phyloP scores from a whole-genome alignment of 1,140 invertebrate species.

The Heliconius eleuchia region DNA sequence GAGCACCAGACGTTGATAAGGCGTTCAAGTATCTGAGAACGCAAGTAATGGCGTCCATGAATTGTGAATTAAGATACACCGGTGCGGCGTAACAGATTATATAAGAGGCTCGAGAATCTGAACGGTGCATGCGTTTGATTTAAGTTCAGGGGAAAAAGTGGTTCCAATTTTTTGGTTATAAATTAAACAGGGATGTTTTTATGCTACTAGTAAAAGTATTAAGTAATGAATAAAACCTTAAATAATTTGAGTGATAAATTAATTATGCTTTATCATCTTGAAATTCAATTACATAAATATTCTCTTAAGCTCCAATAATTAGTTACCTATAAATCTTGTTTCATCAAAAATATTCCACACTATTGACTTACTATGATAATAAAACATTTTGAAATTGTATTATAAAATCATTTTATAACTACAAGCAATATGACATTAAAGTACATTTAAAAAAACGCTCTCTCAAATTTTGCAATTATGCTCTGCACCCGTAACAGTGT shows the following conservation, averaged over 20 bases:
- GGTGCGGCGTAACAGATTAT: conserved; percentile 26
- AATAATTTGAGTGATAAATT: too few relatives aligned
- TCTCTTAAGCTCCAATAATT: too few relatives aligned
- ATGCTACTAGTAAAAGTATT: too few relatives aligned
- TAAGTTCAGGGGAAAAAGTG: neutral
- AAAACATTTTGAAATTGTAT: neutral
- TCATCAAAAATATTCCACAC: neutral
- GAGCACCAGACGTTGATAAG: conserved; percentile 39
- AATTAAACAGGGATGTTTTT: neutral
- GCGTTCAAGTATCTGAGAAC: conserved; percentile 38
- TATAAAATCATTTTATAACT: neutral
- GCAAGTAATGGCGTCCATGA: conserved; percentile 40
- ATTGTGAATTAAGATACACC: conserved; percentile 40
- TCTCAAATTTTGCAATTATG: conserved; percentile 27
- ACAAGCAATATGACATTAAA: neutral
- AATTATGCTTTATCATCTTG: too few relatives aligned
- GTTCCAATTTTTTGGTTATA: neutral
- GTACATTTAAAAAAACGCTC: neutral
- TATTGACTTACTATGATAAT: too few relatives aligned
- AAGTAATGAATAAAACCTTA: too few relatives aligned
- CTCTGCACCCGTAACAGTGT: conserved; percentile 24
- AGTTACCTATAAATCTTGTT: neutral
- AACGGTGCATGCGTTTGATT: conserved; percentile 22
- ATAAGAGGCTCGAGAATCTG: conserved; percentile 19
- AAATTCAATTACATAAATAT: too few relatives aligned